These are phyloP conservation scores for Criorhina ranunculi DNA, from an alignment of 2,888 invertebrate genomes.

Conservation along the genomic window DNA sequence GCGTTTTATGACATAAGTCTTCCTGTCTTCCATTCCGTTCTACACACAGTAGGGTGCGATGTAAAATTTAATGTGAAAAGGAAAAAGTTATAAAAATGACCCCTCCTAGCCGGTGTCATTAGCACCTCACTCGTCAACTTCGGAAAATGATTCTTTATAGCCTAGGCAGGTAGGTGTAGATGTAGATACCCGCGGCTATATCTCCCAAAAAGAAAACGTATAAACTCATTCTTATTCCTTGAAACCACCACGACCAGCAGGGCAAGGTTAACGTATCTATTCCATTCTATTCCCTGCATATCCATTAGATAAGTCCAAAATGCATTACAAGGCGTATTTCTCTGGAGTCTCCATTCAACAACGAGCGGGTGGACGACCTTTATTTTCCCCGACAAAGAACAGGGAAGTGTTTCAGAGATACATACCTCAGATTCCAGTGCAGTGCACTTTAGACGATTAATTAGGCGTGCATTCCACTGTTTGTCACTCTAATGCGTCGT, in stretches of 20 bases:
- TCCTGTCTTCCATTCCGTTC: background rate
- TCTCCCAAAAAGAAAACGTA: conserved; percentile 13
- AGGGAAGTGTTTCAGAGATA: conserved; percentile 30
- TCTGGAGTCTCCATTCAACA: background rate
- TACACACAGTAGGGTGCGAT: too few relatives aligned
- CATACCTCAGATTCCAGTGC: conserved; percentile 31
- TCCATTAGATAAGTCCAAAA: conserved; percentile 27
- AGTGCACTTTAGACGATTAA: conserved; percentile 40
- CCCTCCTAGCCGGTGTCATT: conserved; percentile 27
- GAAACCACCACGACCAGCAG: background rate
- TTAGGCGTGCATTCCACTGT: conserved; percentile 28
- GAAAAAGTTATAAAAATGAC: conserved; percentile 22
- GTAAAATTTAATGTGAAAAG: conserved; percentile 29
- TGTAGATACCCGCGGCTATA: background rate
- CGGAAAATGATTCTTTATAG: conserved; percentile 18
- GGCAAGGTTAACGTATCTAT: conserved; percentile 15
- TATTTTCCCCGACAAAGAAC: conserved; percentile 31
- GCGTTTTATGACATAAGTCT: background rate
- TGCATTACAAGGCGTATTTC: conserved; percentile 24
- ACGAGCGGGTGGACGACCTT: conserved; percentile 44
- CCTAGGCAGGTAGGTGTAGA: background rate
- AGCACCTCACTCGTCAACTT: conserved; percentile 10
- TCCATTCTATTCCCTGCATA: background rate
- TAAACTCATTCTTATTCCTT: background rate
- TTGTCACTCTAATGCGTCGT: conserved; percentile 18